Evolutionary conservation across 64 coral and sea anemone genomes (phyloP), one percentile per base, ranked within the genome.

Genomic region (Montipora sp.): DNA sequence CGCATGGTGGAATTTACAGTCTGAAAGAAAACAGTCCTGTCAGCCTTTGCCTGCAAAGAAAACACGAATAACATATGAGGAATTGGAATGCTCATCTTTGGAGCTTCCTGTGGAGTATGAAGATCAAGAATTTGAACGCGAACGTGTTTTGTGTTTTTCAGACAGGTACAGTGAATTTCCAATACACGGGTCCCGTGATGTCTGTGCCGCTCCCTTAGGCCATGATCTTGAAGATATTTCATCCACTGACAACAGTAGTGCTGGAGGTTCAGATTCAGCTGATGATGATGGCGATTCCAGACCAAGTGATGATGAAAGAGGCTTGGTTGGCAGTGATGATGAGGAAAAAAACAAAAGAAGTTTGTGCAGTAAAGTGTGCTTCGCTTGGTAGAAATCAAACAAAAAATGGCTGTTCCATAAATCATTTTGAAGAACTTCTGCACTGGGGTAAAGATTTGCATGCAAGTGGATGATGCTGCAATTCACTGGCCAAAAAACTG

Each of bases 341-440:
- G 59, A 8, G 80, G 80, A 1, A 82, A 57, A 82, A 57, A 82
- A 82, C 80, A 21, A 65, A 66, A 66, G 80, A 13, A 90, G 19
- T 94, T 94, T 89, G 71, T 94, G 58, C 73, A 51, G 65, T 82
- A 95, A 80, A 83, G 88, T 22, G 47, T 90, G 71, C 82, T 95
- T 67, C 73, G 89, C 78, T 79, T 95, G 50, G 67, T 95, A 16
- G 93, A 95, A 80, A 95, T 95, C 22, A 95, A 95, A 74, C 60
- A 58, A 61, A 73, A 95, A 66, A 51, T 59, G 73, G 93, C 48
- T 95, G 90, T 71, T 95, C 93, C 55, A 87, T 95, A 48, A 75
- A 51, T 81, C 81, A 80, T 65, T 90, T 94, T 73, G 93, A 94
- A 78, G 87, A 94, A 50, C 66, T 94, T 48, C 79, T 94, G 2